A percentile compares a stretch with the other conserved stretches of the same genome.
Conservation (phyloP, 1,140 invertebrate species). For the Heliothis subflexa region DNA sequence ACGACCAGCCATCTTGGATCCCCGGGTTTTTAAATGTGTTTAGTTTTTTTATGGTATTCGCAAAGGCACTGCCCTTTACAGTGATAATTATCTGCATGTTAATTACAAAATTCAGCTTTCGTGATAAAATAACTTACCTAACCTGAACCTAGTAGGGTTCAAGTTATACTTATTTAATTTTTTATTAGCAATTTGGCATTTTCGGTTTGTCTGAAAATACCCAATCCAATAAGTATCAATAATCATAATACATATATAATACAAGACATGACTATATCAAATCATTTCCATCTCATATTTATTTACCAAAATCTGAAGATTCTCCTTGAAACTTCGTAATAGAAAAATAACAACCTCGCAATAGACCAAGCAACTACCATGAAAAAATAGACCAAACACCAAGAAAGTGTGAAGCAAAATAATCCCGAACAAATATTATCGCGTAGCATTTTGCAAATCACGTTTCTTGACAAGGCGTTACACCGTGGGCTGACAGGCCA, state of each 20-base stretch:
- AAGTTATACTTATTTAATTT: too few relatives aligned
- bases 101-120: too few relatives aligned
- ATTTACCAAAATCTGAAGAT: too few relatives aligned
- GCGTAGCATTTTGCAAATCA: constrained; percentile 33
- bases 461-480: constrained; percentile 3
- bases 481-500: constrained; percentile 13
- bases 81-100: neutral
- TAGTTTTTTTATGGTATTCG: constrained; percentile 21
- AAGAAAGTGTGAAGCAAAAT: constrained; percentile 6
- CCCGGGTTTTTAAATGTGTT: constrained; percentile 10
- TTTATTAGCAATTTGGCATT: too few relatives aligned
- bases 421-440: constrained; percentile 31
- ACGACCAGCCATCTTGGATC: constrained; percentile 37
- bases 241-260: too few relatives aligned
- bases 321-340: too few relatives aligned
- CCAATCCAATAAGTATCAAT: too few relatives aligned
- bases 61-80: neutral
- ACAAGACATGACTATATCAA: too few relatives aligned
- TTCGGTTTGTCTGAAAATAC: too few relatives aligned
- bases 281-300: too few relatives aligned
- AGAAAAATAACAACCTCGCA: neutral
- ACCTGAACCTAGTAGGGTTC: too few relatives aligned
- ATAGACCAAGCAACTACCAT: neutral
- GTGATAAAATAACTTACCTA: too few relatives aligned
- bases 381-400: neutral